phyloP scores from a whole-genome alignment of 2,888 invertebrate species.

The Adela reaumurella region DNA sequence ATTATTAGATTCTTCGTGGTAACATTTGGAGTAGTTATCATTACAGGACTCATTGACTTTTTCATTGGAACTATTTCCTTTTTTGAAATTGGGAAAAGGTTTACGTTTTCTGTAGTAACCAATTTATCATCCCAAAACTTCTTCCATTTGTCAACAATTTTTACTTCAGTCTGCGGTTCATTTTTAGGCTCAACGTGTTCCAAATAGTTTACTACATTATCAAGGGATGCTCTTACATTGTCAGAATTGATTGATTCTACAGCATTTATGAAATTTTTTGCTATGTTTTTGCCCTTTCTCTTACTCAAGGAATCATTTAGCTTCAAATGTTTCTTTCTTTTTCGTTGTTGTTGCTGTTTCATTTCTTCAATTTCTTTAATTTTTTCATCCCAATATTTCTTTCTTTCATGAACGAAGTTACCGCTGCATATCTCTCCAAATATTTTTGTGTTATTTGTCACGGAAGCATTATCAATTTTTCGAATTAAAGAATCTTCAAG shows the following conservation, averaged over 20 bases:
- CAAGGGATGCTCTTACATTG: too few species aligned
- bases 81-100: conserved; percentile 22
- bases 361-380: conserved; percentile 39
- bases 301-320: conserved; percentile 42
- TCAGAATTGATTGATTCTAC: conserved; percentile 14
- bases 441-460: conserved; percentile 21
- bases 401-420: conserved; percentile 45
- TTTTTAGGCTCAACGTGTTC: conserved; percentile 10
- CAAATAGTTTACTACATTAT: too few species aligned
- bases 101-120: conserved; percentile 14
- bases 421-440: conserved; percentile 25
- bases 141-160: conserved; percentile 40
- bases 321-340: conserved; percentile 34
- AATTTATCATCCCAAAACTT: conserved; percentile 43
- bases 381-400: conserved; percentile 50
- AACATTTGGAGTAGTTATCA: too few species aligned
- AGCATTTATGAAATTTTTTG: conserved; percentile 31
- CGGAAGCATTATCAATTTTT: conserved; percentile 10
- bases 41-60: not conserved
- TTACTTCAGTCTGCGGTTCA: conserved; percentile 16
- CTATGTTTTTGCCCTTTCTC: conserved; percentile 39
- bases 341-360: conserved; percentile 27
- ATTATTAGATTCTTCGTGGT: conserved; percentile 9
- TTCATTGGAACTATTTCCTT: conserved; percentile 15
- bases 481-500: conserved; percentile 23